Evolutionary conservation across 1,140 invertebrate genomes (phyloP).

Genomic region (Trinorchestia longiramus): DNA sequence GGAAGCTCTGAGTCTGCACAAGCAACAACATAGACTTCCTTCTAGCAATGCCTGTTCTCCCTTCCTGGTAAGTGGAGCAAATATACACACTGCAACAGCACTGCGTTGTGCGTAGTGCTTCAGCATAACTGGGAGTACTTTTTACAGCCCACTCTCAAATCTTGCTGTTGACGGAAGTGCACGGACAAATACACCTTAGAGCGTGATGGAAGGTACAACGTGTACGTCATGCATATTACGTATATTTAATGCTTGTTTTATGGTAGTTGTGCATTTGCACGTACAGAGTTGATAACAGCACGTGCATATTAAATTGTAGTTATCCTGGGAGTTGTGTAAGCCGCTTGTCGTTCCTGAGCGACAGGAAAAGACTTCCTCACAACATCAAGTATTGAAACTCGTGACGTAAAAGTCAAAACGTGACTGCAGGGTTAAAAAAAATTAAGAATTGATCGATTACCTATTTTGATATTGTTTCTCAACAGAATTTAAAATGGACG

Average conservation of each 20-base stretch:
- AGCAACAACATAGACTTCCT: neutral
- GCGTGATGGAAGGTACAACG: too few relatives aligned
- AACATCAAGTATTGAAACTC: neutral
- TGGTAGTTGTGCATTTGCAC: neutral
- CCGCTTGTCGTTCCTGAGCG: neutral
- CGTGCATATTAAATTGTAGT: neutral
- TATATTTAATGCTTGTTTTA: neutral
- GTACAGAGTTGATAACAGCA: neutral
- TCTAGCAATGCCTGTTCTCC: neutral
- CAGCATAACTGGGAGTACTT: neutral
- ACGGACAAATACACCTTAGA: neutral
- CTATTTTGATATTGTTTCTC: neutral
- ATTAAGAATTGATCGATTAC: neutral
- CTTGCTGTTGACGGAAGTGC: neutral
- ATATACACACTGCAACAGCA: neutral
- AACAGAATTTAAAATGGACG: neutral
- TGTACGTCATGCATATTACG: neutral
- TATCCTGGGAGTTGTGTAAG: neutral
- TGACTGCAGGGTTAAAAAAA: neutral
- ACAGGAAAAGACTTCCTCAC: neutral
- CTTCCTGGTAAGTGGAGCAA: neutral
- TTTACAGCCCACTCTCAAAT: neutral
- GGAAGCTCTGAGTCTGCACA: neutral
- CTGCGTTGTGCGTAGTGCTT: neutral
- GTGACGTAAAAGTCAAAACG: neutral